phyloP scores from a whole-genome alignment of 23 tunicate species.

The Ciona savignyi region DNA sequence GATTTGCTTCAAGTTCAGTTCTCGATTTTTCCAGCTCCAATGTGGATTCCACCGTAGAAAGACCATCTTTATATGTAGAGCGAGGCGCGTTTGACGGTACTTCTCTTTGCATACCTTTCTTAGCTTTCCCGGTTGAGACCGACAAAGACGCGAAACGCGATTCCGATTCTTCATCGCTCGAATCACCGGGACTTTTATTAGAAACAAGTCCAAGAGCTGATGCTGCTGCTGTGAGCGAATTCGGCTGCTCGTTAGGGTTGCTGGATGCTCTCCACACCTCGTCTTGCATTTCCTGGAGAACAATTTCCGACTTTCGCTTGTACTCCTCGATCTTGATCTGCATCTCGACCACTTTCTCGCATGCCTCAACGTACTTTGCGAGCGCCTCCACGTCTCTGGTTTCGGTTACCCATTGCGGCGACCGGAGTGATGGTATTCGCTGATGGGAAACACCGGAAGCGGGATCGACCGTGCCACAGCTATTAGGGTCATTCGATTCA shows the following conservation, averaged over 20 bases:
- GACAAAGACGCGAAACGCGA: conserved; percentile 7
- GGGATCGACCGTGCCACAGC: too few species aligned
- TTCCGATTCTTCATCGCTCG: conserved; percentile 57
- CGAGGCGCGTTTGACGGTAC: conserved; percentile 6
- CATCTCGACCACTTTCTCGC: conserved; percentile 49
- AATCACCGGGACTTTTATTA: conserved; percentile 35
- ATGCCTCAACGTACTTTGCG: conserved; percentile 34
- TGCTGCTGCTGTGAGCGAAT: conserved; percentile 30
- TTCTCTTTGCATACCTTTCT: neutral
- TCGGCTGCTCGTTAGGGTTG: conserved; percentile 8
- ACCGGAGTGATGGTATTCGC: conserved; percentile 13
- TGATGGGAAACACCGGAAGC: neutral
- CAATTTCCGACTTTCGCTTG: conserved; percentile 46
- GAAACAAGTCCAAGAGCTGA: conserved; percentile 44
- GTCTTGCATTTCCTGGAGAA: conserved; percentile 61
- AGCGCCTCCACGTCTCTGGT: conserved; percentile 37
- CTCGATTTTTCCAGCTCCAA: conserved; percentile 29
- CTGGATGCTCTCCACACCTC: conserved; percentile 70
- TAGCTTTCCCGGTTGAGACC: conserved; percentile 8
- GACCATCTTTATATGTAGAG: too few species aligned
- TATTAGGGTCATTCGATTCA: conserved; percentile 9
- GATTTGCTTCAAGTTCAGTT: conserved; percentile 63
- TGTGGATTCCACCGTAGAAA: too few species aligned
- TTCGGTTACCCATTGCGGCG: conserved; percentile 38
- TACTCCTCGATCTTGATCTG: conserved; percentile 74